phyloP scores from a whole-genome alignment of 92 coral and sea anemone species.

The Micromussa lordhowensis region DNA sequence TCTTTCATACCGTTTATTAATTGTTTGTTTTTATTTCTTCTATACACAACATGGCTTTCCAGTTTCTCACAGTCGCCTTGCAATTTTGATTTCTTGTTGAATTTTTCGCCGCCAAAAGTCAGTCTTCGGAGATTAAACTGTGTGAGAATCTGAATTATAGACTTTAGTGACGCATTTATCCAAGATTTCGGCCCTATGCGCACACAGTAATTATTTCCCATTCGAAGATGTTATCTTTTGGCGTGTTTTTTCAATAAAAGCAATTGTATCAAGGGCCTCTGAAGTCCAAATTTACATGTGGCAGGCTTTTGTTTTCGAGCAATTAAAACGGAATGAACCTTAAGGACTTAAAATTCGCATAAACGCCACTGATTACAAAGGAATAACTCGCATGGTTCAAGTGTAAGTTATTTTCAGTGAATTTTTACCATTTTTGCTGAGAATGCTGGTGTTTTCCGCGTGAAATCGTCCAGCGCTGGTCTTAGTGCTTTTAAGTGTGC shows the following conservation, averaged over 20 bases:
- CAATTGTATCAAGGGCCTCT: slow-evolving; percentile 27
- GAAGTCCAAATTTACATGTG: slow-evolving; percentile 45
- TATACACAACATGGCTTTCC: neutral
- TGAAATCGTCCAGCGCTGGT: neutral
- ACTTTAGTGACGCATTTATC: neutral
- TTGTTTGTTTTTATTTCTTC: slow-evolving; percentile 24
- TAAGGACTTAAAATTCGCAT: slow-evolving; percentile 11
- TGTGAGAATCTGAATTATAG: neutral
- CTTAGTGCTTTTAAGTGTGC: neutral
- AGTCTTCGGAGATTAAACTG: neutral
- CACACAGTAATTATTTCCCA: slow-evolving; percentile 9
- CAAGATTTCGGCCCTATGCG: neutral
- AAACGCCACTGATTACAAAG: neutral
- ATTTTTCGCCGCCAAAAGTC: neutral
- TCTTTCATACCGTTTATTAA: slow-evolving; percentile 15
- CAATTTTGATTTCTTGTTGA: neutral
- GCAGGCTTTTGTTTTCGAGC: slow-evolving; percentile 32
- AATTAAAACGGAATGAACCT: slow-evolving; percentile 31
- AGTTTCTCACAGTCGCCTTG: neutral
- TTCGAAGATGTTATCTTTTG: slow-evolving; percentile 32
- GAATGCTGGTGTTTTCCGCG: neutral
- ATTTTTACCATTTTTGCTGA: neutral
- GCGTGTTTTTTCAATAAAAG: slow-evolving; percentile 32
- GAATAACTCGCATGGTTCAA: neutral
- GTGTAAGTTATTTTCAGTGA: neutral